A percentile compares a stretch with the other conserved stretches of the same genome.
phyloP scores from a whole-genome alignment of 2,113 vertebrate genomes.

The Cepphus grylle region DNA sequence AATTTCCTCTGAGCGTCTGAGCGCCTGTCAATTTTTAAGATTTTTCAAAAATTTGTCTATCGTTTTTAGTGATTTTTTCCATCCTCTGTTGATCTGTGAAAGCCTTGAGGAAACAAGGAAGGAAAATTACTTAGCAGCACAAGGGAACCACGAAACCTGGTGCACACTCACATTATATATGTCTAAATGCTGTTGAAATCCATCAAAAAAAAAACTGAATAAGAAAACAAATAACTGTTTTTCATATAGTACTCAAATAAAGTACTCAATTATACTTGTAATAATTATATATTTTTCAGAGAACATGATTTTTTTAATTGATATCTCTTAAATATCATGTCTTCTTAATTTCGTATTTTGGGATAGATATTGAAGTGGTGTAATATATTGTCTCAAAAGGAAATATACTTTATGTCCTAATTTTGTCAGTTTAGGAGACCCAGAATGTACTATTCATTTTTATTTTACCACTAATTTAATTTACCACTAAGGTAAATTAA shows the following conservation, averaged over 20 bases:
- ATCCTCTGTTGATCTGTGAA: background rate
- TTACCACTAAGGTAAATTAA: background rate
- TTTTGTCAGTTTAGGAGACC: background rate
- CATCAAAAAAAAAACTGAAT: background rate
- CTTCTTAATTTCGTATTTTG: background rate
- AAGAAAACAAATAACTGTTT: background rate
- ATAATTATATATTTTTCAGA: background rate
- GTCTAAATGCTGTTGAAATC: background rate
- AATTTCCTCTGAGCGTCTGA: background rate
- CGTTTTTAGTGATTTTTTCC: background rate
- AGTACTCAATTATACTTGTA: background rate
- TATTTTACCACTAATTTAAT: background rate
- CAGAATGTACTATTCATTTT: background rate
- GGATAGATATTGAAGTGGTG: background rate
- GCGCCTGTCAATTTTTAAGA: background rate
- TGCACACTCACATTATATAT: background rate
- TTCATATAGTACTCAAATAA: background rate
- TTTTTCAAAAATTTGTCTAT: background rate
- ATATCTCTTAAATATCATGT: background rate
- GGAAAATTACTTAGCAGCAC: background rate
- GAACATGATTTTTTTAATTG: background rate
- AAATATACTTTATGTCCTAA: background rate
- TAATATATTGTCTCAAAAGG: background rate
- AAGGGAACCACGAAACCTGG: background rate
- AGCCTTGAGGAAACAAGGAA: background rate